Conservation (phyloP, 1,140 invertebrate genomes). For the Drosophila baimaii region DNA sequence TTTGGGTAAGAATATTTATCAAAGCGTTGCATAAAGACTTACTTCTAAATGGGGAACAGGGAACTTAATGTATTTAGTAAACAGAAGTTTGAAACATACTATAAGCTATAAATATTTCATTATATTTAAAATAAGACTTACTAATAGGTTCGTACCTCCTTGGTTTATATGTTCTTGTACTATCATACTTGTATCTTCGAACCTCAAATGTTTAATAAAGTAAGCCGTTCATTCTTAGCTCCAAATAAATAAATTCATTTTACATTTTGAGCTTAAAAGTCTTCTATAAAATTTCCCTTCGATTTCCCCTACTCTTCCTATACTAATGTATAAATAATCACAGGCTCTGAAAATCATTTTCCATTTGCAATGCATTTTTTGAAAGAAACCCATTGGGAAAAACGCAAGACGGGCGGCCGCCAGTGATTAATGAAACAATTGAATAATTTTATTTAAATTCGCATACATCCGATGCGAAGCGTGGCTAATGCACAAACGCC, state of each 20-base stretch:
- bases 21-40: background rate
- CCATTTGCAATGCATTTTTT: constrained; percentile 54
- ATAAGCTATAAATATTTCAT: background rate
- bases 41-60: background rate
- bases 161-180: background rate
- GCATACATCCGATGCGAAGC: constrained; percentile 77
- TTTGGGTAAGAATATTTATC: background rate
- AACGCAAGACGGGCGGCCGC: constrained; percentile 34
- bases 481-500: constrained; percentile 73
- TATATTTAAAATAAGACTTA: background rate
- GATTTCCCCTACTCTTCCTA: background rate
- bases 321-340: constrained; percentile 45
- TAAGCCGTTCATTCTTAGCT: background rate
- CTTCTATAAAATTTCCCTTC: too few species aligned
- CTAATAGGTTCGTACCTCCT: background rate
- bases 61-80: background rate
- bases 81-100: too few species aligned
- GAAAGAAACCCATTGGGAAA: constrained; percentile 3
- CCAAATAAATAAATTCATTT: too few species aligned
- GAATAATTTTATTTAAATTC: constrained; percentile 83
- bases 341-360: constrained; percentile 47
- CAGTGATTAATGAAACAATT: constrained; percentile 74
- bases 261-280: background rate
- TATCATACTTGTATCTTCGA: background rate
- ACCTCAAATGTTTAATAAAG: too few species aligned